These are phyloP conservation scores for Malthinus seriepunctatus DNA, from an alignment of 2,888 invertebrate species.

Conservation along the genomic window DNA sequence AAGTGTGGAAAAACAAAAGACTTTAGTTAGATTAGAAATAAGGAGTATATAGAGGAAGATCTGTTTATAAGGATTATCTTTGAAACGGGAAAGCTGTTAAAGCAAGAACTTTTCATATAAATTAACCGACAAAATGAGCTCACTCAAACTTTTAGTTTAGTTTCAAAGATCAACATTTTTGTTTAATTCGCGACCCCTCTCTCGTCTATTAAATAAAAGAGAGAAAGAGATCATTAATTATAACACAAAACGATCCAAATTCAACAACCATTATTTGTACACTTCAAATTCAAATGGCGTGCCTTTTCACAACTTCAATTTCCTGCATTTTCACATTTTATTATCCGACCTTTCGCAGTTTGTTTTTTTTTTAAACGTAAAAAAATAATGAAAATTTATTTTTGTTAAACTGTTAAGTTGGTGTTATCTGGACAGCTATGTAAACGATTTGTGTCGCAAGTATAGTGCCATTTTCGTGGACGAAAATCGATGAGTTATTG, in stretches of 20 bases:
- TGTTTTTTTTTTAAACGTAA: conserved; percentile 14
- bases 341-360: conserved; percentile 32
- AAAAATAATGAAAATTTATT: conserved; percentile 7
- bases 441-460: conserved; percentile 28
- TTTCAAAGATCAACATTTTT: conserved; percentile 17
- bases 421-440: conserved; percentile 31
- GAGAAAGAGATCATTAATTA: neutral
- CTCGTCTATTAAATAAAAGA: too few relatives aligned
- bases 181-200: neutral
- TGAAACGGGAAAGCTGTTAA: conserved; percentile 19
- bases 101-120: conserved; percentile 28
- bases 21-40: conserved; percentile 26
- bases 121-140: conserved; percentile 17
- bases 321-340: conserved; percentile 29
- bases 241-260: conserved; percentile 22
- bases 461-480: conserved; percentile 18
- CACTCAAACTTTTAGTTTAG: conserved; percentile 5
- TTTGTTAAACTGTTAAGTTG: conserved; percentile 20
- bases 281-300: conserved; percentile 28
- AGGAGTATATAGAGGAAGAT: conserved; percentile 17
- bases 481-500: conserved; percentile 41
- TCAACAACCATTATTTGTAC: conserved; percentile 29
- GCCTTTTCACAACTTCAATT: conserved; percentile 26
- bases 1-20: conserved; percentile 30
- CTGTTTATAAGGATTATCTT: conserved; percentile 31